Percentiles rank a stretch among this genome's conserved stretches.
phyloP scores from a whole-genome alignment of 2,888 invertebrate genomes.

The Cacoxenus indagator region DNA sequence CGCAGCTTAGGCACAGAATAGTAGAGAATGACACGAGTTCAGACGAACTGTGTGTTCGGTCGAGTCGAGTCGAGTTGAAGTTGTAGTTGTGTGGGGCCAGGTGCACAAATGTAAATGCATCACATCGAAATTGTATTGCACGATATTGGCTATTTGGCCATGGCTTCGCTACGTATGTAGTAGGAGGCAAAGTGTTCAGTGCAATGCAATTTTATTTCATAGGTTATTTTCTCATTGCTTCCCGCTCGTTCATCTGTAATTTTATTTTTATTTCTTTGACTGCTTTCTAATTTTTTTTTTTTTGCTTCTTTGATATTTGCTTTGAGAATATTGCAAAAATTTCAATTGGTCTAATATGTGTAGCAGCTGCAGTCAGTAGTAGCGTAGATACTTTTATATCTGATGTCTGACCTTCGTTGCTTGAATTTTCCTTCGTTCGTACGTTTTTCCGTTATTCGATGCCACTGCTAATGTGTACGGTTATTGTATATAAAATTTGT shows the following conservation, averaged over 20 bases:
- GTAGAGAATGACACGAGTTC: not conserved
- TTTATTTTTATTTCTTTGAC: too few species aligned
- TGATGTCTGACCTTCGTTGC: not conserved
- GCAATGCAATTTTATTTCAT: slow-evolving; percentile 5
- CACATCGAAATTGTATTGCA: slow-evolving; percentile 50
- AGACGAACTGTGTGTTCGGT: not conserved
- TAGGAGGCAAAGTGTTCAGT: not conserved
- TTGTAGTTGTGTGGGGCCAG: slow-evolving; percentile 33
- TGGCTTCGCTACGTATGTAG: not conserved
- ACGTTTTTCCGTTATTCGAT: not conserved
- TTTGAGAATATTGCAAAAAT: not conserved
- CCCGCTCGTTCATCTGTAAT: not conserved
- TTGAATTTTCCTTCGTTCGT: not conserved
- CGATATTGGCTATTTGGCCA: slow-evolving; percentile 26
- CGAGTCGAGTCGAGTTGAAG: not conserved
- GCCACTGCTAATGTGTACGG: not conserved
- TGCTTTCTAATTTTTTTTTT: not conserved
- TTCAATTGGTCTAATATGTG: not conserved
- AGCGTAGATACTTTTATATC: not conserved
- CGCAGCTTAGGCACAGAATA: slow-evolving; percentile 6
- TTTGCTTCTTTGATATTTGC: slow-evolving; percentile 4
- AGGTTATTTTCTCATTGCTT: not conserved
- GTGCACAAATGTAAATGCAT: slow-evolving; percentile 58
- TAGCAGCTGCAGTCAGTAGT: slow-evolving; percentile 1
- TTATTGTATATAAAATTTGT: not conserved